These are phyloP conservation scores for Xiphophorus couchianus DNA, from an alignment of 2,113 vertebrate species.

Conservation along the genomic window DNA sequence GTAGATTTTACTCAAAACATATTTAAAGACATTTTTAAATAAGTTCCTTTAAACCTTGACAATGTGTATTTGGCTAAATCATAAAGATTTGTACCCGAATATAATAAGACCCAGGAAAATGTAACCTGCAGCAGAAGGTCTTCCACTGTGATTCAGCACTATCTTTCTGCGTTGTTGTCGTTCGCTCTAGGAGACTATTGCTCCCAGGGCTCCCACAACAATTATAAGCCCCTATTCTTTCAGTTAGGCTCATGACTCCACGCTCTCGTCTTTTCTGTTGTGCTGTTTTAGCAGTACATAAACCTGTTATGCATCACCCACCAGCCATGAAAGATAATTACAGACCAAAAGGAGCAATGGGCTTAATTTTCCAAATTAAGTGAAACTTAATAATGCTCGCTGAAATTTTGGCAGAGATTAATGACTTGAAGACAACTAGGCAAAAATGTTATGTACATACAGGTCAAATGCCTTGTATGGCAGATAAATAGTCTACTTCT, in stretches of 20 bases:
- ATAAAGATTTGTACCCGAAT: conserved; percentile 17
- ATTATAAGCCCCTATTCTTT: conserved; percentile 87
- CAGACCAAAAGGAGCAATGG: conserved; percentile 87
- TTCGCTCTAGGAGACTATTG: conserved; percentile 73
- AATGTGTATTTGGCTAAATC: neutral
- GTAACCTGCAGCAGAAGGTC: conserved; percentile 71
- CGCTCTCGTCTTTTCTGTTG: conserved; percentile 39
- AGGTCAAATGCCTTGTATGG: conserved; percentile 46
- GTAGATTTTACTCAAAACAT: too few relatives aligned
- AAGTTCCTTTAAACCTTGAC: neutral
- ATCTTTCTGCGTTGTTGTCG: conserved; percentile 77
- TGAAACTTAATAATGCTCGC: conserved; percentile 89
- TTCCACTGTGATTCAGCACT: conserved; percentile 60
- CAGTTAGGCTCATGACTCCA: conserved; percentile 65
- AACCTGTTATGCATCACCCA: conserved; percentile 91
- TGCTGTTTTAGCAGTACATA: conserved; percentile 86
- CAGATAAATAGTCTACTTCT: conserved; percentile 38
- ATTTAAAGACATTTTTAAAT: too few relatives aligned
- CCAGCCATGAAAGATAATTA: conserved; percentile 91
- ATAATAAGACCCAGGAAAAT: conserved; percentile 85
- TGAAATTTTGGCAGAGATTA: conserved; percentile 91
- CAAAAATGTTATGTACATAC: conserved; percentile 70
- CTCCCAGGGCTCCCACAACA: conserved; percentile 84
- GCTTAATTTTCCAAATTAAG: conserved; percentile 92
- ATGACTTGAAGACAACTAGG: conserved; percentile 81